Conservation (phyloP, 2,888 invertebrate species). For the Chloroclystis v-ata region DNA sequence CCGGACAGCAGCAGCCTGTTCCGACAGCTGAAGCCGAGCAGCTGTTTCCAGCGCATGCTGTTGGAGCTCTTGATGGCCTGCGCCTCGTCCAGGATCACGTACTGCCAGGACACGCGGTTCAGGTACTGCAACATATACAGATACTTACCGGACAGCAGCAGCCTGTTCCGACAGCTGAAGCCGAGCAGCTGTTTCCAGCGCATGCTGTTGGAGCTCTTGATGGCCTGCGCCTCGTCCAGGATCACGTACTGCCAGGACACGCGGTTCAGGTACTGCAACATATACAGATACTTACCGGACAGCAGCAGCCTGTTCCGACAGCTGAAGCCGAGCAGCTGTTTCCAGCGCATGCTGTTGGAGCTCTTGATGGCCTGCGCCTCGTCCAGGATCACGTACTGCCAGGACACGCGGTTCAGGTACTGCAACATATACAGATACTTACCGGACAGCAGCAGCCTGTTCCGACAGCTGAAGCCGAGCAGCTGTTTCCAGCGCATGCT, state of each 20-base stretch:
- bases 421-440: background rate
- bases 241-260: slow-evolving; percentile 99
- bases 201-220: slow-evolving; percentile 88
- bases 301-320: slow-evolving; percentile 91
- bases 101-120: slow-evolving; percentile 97
- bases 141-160: slow-evolving; percentile 79
- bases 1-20: slow-evolving; percentile 85
- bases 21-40: slow-evolving; percentile 94
- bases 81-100: slow-evolving; percentile 97
- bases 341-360: slow-evolving; percentile 91
- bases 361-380: slow-evolving; percentile 97
- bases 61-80: slow-evolving; percentile 91
- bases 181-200: slow-evolving; percentile 95
- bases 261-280: slow-evolving; percentile 86
- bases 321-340: slow-evolving; percentile 92
- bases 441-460: too few species aligned
- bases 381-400: slow-evolving; percentile 98
- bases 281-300: too few species aligned
- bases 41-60: slow-evolving; percentile 94
- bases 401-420: slow-evolving; percentile 96
- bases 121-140: slow-evolving; percentile 79
- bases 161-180: slow-evolving; percentile 94
- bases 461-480: too few species aligned
- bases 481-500: too few species aligned
- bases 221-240: slow-evolving; percentile 96